Conservation (phyloP, 2,888 invertebrate genomes). For the Sarcophaga rosellei region DNA sequence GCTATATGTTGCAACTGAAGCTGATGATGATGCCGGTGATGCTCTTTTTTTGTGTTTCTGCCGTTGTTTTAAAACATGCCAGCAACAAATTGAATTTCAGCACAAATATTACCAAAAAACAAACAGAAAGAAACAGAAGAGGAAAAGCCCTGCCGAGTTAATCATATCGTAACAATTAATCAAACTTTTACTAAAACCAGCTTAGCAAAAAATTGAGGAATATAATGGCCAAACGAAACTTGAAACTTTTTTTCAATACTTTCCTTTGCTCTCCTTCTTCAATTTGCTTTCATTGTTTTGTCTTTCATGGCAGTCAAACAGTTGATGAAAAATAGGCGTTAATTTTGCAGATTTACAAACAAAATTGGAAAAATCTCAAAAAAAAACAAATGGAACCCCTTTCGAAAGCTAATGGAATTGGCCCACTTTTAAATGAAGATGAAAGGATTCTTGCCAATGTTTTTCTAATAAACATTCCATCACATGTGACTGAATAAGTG, state of each 20-base stretch:
- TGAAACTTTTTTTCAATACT: slow-evolving; percentile 6
- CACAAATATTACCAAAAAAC: too few species aligned
- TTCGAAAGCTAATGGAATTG: not conserved
- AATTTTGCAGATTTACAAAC: not conserved
- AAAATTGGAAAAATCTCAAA: not conserved
- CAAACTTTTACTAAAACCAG: slow-evolving; percentile 10
- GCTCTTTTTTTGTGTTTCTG: slow-evolving; percentile 40
- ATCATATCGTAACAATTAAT: slow-evolving; percentile 63
- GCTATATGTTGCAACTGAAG: slow-evolving; percentile 1
- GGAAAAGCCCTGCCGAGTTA: slow-evolving; percentile 48
- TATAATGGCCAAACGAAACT: slow-evolving; percentile 31
- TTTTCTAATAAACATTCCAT: too few species aligned
- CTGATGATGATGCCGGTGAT: slow-evolving; percentile 32
- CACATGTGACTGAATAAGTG: too few species aligned
- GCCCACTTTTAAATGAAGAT: not conserved
- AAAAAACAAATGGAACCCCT: not conserved
- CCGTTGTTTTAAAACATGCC: not conserved
- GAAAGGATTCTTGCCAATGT: not conserved
- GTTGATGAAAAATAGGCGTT: slow-evolving; percentile 50
- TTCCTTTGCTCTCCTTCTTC: not conserved
- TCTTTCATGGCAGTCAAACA: slow-evolving; percentile 30
- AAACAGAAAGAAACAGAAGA: too few species aligned
- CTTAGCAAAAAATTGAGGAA: not conserved
- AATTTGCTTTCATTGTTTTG: slow-evolving; percentile 6
- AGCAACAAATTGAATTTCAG: slow-evolving; percentile 30